Conservation (phyloP, 1,140 invertebrate species). For the Drosophila seguyi region DNA sequence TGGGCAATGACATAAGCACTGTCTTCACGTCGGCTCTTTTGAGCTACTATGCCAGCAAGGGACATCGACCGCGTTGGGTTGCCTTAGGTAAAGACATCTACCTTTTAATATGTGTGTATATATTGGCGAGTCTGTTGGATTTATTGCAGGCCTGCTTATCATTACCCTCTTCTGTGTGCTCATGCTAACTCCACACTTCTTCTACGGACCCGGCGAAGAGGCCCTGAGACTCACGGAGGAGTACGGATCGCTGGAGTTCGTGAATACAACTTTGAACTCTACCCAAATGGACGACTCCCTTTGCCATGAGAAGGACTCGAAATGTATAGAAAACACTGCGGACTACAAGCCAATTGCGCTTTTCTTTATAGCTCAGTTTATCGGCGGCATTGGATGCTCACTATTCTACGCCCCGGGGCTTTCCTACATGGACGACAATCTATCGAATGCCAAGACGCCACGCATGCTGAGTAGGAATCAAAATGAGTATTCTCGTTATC, state of each 20-base stretch:
- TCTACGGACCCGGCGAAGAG: constrained; percentile 90
- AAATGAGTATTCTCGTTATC: constrained; percentile 23
- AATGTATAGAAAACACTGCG: constrained; percentile 71
- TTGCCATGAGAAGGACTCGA: constrained; percentile 27
- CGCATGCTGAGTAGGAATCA: constrained; percentile 87
- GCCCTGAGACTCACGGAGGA: constrained; percentile 88
- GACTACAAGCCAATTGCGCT: constrained; percentile 87
- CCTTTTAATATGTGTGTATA: too few relatives aligned
- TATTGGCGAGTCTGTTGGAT: constrained; percentile 85
- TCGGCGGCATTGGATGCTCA: constrained; percentile 88
- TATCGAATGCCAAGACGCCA: constrained; percentile 89
- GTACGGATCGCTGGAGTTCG: constrained; percentile 82
- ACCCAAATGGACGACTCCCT: constrained; percentile 53
- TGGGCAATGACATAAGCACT: constrained; percentile 87
- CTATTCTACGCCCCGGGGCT: constrained; percentile 89
- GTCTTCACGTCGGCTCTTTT: constrained; percentile 60
- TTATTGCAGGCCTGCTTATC: constrained; percentile 26
- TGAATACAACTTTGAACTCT: constrained; percentile 38
- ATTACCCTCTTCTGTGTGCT: constrained; percentile 88
- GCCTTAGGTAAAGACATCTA: constrained; percentile 46
- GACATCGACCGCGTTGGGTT: constrained; percentile 76
- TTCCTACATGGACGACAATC: constrained; percentile 90
- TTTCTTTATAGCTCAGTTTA: constrained; percentile 88
- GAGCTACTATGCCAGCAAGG: constrained; percentile 69
- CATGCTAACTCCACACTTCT: constrained; percentile 89